Conservation (phyloP, 92 coral and sea anemone species). For the Epizoanthus ramosus region DNA sequence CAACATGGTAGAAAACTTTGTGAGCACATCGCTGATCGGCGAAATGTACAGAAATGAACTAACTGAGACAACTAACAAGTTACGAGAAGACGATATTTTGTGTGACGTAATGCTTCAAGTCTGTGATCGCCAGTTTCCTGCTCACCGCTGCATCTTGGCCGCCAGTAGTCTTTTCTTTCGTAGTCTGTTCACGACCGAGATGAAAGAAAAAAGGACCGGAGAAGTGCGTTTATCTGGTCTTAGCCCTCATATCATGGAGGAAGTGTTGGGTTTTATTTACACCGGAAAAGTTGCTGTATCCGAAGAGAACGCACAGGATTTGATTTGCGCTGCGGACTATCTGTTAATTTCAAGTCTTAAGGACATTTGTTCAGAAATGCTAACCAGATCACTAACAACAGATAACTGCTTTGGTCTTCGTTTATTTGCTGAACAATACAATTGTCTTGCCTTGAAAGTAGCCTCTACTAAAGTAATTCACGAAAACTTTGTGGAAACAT, state of each 20-base stretch:
- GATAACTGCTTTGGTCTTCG: conserved; percentile 78
- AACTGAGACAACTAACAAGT: conserved; percentile 61
- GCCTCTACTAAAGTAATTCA: conserved; percentile 70
- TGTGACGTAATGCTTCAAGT: conserved; percentile 83
- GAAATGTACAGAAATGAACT: conserved; percentile 31
- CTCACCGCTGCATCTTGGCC: conserved; percentile 77
- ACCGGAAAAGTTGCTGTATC: conserved; percentile 73
- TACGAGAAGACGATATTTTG: conserved; percentile 64
- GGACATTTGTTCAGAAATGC: conserved; percentile 69
- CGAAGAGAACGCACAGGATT: conserved; percentile 66
- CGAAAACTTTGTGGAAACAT: conserved; percentile 73
- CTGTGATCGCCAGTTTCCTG: conserved; percentile 59
- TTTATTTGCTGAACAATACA: conserved; percentile 82
- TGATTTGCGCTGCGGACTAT: conserved; percentile 85
- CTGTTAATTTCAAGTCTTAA: conserved; percentile 79
- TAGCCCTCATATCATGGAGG: conserved; percentile 63
- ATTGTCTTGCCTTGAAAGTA: conserved; percentile 63
- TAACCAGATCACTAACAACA: conserved; percentile 63
- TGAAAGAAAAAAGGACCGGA: conserved; percentile 69
- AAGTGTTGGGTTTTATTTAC: conserved; percentile 72
- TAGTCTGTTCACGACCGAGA: conserved; percentile 73
- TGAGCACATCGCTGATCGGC: conserved; percentile 12
- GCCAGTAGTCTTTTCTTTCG: conserved; percentile 87
- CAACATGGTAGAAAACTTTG: conserved; percentile 2
- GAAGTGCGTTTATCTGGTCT: conserved; percentile 70